These are phyloP conservation scores for Sisyra terminalis DNA, from an alignment of 2,888 invertebrate genomes.

Conservation along the genomic window DNA sequence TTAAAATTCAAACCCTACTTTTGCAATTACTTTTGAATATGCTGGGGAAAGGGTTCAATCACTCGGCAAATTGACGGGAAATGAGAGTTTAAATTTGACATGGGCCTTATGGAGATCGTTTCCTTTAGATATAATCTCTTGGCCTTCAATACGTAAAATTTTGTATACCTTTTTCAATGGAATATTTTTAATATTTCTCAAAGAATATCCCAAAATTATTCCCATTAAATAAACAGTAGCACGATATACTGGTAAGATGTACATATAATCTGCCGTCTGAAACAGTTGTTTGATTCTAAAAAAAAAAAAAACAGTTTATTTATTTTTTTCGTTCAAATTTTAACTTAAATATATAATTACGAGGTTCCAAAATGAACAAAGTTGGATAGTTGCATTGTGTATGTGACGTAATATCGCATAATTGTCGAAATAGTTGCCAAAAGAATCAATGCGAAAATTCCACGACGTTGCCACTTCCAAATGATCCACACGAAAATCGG, in stretches of 20 bases:
- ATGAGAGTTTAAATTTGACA: too few relatives aligned
- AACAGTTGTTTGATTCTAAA: conserved; percentile 44
- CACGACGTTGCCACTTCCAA: conserved; percentile 43
- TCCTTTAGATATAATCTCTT: too few relatives aligned
- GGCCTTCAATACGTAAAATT: not conserved
- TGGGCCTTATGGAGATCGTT: too few relatives aligned
- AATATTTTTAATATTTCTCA: conserved; percentile 29
- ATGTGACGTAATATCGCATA: conserved; percentile 43
- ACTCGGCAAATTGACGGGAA: too few relatives aligned
- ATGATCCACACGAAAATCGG: conserved; percentile 38
- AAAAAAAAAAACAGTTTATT: conserved; percentile 12
- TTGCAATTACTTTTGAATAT: too few relatives aligned
- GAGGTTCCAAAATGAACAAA: conserved; percentile 52
- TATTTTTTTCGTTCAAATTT: not conserved
- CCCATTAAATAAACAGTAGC: conserved; percentile 53
- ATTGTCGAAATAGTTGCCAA: conserved; percentile 38
- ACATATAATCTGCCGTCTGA: conserved; percentile 50
- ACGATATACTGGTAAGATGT: conserved; percentile 46
- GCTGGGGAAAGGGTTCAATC: too few relatives aligned
- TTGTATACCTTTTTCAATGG: conserved; percentile 32
- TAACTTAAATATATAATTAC: conserved; percentile 28
- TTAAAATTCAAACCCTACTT: too few relatives aligned
- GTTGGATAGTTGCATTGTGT: conserved; percentile 39
- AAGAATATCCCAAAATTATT: conserved; percentile 39
- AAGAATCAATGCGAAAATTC: conserved; percentile 26